These are phyloP conservation scores for Stomatorhinus ivindoensis DNA, from an alignment of 2,113 vertebrate species.

Conservation along the genomic window DNA sequence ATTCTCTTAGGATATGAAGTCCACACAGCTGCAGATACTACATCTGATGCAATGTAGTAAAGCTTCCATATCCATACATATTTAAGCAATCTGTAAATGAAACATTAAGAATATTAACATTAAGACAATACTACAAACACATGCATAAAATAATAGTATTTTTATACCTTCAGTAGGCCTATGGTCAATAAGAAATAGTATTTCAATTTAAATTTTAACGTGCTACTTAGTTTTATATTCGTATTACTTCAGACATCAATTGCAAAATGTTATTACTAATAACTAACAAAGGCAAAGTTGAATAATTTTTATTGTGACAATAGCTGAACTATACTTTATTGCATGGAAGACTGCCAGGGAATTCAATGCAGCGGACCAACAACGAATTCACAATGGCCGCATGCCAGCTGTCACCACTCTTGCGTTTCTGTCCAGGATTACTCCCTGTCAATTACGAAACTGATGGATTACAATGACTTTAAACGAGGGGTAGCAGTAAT, in stretches of 20 bases:
- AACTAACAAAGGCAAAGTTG: slow-evolving; percentile 4
- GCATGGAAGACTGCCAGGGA: slow-evolving; percentile 41
- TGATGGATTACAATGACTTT: slow-evolving; percentile 9
- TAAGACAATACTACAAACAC: neutral
- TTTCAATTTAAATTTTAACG: neutral
- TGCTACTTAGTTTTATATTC: neutral
- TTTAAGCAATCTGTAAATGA: neutral
- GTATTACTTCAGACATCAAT: neutral
- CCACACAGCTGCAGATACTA: neutral
- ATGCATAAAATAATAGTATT: neutral
- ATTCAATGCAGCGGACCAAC: slow-evolving; percentile 49
- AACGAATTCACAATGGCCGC: slow-evolving; percentile 39
- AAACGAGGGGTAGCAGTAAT: neutral
- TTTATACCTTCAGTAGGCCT: neutral
- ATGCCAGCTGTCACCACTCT: slow-evolving; percentile 30
- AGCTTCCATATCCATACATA: neutral
- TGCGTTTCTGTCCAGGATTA: slow-evolving; percentile 35
- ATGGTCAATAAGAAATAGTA: neutral
- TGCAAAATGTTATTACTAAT: neutral
- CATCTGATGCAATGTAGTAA: neutral
- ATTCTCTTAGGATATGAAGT: neutral
- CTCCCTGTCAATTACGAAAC: slow-evolving; percentile 9
- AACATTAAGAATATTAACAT: neutral
- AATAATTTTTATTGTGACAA: slow-evolving; percentile 28
- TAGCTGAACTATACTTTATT: slow-evolving; percentile 48